Conservation (phyloP, 2,797 vertebrate species). For the Megalops cyprinoides region DNA sequence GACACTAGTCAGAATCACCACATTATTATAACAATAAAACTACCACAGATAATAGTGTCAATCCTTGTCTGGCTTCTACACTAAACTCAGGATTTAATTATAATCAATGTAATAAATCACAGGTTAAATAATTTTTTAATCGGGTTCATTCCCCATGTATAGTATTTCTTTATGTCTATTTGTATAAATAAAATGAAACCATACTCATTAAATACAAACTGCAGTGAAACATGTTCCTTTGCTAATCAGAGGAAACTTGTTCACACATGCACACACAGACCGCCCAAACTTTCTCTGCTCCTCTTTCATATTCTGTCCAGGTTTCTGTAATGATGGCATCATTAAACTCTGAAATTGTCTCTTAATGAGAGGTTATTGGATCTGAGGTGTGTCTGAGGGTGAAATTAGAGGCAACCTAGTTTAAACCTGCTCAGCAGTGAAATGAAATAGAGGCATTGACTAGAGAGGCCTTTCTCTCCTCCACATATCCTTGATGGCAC, state of each 20-base stretch:
- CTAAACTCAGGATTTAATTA: constrained; percentile 2
- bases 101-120: background rate
- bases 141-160: background rate
- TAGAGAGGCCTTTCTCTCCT: background rate
- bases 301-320: constrained; percentile 6
- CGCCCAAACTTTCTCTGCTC: background rate
- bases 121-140: background rate
- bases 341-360: constrained; percentile 23
- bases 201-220: no score
- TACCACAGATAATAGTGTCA: background rate
- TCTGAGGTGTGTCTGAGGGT: constrained; percentile 7
- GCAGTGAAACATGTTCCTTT: background rate
- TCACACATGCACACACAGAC: background rate
- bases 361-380: constrained; percentile 4
- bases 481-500: background rate
- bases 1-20: background rate
- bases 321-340: constrained; percentile 15
- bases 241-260: background rate
- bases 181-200: no score
- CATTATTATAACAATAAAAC: background rate
- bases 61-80: background rate
- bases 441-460: constrained; percentile 7
- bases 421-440: constrained; percentile 9
- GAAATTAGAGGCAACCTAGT: background rate
- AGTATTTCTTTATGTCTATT: constrained; percentile 3